Evolutionary conservation across 2,888 invertebrate species (phyloP).

Genomic region (Hetaerina titia): DNA sequence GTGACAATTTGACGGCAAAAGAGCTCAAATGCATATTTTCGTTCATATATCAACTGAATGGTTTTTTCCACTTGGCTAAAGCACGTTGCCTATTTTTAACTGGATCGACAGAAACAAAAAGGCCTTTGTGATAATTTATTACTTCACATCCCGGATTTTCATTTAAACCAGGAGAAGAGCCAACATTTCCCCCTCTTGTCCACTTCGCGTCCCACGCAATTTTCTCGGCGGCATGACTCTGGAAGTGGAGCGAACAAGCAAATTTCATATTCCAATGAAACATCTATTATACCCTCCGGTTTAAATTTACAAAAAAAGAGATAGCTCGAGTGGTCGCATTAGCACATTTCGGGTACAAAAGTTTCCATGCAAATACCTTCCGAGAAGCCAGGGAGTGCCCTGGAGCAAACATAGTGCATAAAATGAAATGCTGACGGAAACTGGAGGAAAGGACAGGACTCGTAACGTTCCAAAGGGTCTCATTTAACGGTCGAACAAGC

Average conservation of each 20-base stretch:
- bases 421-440: neutral
- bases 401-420: neutral
- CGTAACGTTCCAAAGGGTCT: neutral
- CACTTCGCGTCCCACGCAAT: neutral
- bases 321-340: neutral
- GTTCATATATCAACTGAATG: neutral
- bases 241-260: neutral
- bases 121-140: neutral
- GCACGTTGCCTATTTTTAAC: neutral
- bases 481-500: conserved; percentile 1
- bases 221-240: neutral
- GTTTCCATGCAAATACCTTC: neutral
- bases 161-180: neutral
- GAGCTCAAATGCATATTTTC: neutral
- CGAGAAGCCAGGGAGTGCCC: neutral
- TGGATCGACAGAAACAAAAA: neutral
- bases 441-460: too few relatives aligned
- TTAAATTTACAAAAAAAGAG: neutral
- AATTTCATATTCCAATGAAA: conserved; percentile 2
- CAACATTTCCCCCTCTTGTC: neutral
- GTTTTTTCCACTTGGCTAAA: neutral
- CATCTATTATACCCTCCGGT: neutral
- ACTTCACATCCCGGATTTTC: neutral
- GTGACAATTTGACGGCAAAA: too few relatives aligned
- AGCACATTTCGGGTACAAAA: neutral